Evolutionary conservation across 1,140 invertebrate genomes (phyloP).

Genomic region (Grapholita molesta): DNA sequence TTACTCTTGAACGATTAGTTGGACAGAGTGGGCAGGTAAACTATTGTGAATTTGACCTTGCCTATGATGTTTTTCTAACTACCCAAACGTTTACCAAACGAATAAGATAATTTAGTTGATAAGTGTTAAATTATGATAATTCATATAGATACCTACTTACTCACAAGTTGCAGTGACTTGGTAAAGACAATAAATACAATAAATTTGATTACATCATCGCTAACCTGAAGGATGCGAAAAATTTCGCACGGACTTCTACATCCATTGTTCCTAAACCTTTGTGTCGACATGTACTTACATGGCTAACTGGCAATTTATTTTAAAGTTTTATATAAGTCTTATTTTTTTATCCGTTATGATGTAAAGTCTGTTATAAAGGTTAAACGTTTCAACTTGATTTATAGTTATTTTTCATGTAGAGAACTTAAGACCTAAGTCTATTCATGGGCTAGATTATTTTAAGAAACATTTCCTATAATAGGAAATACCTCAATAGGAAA

Average conservation of each 20-base stretch:
- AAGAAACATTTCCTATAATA: too few relatives aligned
- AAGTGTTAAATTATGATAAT: conserved; percentile 2
- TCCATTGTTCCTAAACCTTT: conserved; percentile 17
- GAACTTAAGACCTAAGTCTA: too few relatives aligned
- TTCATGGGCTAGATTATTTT: too few relatives aligned
- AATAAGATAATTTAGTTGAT: not conserved
- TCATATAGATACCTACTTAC: not conserved
- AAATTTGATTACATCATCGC: conserved; percentile 14
- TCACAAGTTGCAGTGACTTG: too few relatives aligned
- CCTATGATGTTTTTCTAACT: not conserved
- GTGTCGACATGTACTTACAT: not conserved
- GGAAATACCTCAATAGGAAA: too few relatives aligned
- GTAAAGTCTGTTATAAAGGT: too few relatives aligned
- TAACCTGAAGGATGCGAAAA: not conserved
- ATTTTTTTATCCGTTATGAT: too few relatives aligned
- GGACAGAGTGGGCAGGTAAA: not conserved
- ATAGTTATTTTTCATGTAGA: too few relatives aligned
- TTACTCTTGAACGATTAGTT: not conserved
- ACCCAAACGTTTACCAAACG: not conserved
- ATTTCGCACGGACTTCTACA: conserved; percentile 11
- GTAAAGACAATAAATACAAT: conserved; percentile 1
- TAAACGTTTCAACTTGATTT: too few relatives aligned
- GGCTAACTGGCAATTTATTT: not conserved
- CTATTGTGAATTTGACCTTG: not conserved
- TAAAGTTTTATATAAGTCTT: too few relatives aligned